Evolutionary conservation across 2,797 vertebrate genomes (phyloP), one percentile per base, ranked within the genome.

Genomic region (Xenentodon cancila): DNA sequence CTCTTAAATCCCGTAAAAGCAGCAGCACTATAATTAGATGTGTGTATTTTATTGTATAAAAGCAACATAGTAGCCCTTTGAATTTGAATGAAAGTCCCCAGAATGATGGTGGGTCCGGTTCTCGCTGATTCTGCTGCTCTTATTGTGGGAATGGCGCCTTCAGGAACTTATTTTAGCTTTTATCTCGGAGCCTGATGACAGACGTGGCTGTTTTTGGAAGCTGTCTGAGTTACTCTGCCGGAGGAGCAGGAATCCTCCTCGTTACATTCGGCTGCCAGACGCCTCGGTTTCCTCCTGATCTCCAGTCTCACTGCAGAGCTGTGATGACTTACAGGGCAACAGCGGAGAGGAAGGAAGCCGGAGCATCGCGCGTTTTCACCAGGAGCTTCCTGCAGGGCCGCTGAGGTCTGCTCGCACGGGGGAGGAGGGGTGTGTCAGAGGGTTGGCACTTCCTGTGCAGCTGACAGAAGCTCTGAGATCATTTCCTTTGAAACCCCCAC

Each of bases 391-490:
- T 91, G 85, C 46, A 84, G 73, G 69, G 73, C 71, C 61, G 52
- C 52, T 44, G 59, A 59, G 53, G 40, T 30, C 55, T 52, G 60
- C 2, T 22, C 50, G 47, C 53, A 46, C 53, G 9, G 30, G 30
- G 30, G 7, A 9, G 34, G 34, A 9, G 34, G 34, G 32, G 32
- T 1, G 53, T 21, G 73, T 79, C 76, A 59, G 59, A 68, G 79
- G 79, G 77, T 6, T 27, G 70, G 54, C 84, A 77, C 82, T 92
- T 93, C 93, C 92, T 84, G 60, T 84, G 82, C 84, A 90, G 90
- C 89, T 91, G 87, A 91, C 82, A 85, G 73, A 68, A 70, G 62
- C 59, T 71, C 82, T 93, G 86, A 91, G 69, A 76, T 92, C 81
- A 92, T 83, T 88, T 93, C 91, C 92, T 87, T 72, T 63, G 53